Evolutionary conservation across 2,888 invertebrate species (phyloP).

Genomic region (Heliconius ismenius): DNA sequence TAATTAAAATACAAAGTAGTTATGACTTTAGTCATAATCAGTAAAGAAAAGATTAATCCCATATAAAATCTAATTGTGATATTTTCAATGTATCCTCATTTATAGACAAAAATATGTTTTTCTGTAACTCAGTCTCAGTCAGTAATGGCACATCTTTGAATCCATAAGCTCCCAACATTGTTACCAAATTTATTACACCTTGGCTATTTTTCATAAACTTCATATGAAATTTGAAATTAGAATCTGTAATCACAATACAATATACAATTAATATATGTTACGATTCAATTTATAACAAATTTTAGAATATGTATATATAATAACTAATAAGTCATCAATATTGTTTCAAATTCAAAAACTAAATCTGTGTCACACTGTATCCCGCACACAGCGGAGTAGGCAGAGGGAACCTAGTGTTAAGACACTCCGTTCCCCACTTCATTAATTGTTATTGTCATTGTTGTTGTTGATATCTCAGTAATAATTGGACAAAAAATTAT

Average conservation of each 20-base stretch:
- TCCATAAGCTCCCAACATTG: neutral
- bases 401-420: no score
- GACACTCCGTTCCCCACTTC: no score
- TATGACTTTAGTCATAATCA: neutral
- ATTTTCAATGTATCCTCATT: conserved; percentile 59
- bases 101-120: conserved; percentile 58
- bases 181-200: neutral
- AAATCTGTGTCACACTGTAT: no score
- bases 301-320: no score
- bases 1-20: conserved; percentile 6
- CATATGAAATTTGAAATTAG: neutral
- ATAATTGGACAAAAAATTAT: no score
- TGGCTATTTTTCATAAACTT: neutral
- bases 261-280: neutral
- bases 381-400: no score
- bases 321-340: no score
- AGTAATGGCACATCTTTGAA: neutral
- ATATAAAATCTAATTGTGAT: conserved; percentile 53
- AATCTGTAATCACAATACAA: neutral
- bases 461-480: no score
- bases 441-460: no score
- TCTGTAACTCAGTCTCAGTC: conserved; percentile 32
- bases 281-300: no score
- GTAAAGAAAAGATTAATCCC: conserved; percentile 38
- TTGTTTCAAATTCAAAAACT: no score